A percentile compares a stretch with the other conserved stretches of the same genome.
Conservation (phyloP, 2,888 invertebrate genomes). For the Acanthosepion esculentum region DNA sequence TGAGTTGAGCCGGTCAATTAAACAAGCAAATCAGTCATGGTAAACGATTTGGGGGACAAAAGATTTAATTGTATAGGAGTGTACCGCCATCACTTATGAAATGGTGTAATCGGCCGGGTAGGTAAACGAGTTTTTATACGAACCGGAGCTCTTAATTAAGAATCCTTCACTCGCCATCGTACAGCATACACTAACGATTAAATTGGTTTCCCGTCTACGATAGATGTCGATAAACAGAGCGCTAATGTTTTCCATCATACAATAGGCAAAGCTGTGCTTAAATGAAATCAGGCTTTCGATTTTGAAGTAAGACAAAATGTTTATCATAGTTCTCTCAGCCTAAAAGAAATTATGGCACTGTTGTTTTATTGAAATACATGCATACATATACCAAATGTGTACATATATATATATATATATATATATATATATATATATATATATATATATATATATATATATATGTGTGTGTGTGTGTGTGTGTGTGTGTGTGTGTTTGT, state of each 20-base stretch:
- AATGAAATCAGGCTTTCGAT: no score
- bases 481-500: no score
- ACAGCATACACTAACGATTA: not conserved
- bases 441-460: no score
- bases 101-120: not conserved
- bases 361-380: no score
- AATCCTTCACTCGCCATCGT: not conserved
- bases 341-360: no score
- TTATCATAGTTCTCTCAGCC: no score
- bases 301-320: no score
- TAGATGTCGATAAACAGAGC: not conserved
- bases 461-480: no score
- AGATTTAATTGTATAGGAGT: not conserved
- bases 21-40: not conserved
- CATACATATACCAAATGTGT: no score
- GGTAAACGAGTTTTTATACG: not conserved
- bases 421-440: not conserved
- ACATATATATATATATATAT: no score
- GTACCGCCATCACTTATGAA: no score
- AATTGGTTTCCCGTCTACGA: not conserved
- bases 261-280: no score
- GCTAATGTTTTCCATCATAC: not conserved
- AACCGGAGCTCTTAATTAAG: not conserved
- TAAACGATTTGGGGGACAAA: not conserved
- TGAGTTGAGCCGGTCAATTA: not conserved